Evolutionary conservation across 1,140 invertebrate species (phyloP).

Genomic region (Brachionus sp.): DNA sequence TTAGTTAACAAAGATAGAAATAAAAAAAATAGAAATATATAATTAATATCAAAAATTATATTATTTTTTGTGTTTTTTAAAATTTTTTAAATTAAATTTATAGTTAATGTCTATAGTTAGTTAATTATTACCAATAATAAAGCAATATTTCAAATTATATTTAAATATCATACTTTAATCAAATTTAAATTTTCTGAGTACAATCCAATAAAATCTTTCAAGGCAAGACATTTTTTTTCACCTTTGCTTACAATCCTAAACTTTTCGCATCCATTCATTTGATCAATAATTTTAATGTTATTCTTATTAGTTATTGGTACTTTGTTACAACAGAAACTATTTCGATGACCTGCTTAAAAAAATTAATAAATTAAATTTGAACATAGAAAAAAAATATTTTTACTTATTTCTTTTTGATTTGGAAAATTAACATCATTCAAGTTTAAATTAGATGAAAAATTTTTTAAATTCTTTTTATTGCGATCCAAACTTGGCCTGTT

Average conservation of each 20-base stretch:
- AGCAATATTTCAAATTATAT: too few relatives aligned
- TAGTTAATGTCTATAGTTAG: too few relatives aligned
- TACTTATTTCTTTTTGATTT: not conserved
- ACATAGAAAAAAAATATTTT: not conserved
- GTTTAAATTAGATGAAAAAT: not conserved
- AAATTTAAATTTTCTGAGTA: constrained; percentile 11
- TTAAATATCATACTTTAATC: not conserved
- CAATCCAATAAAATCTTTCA: not conserved
- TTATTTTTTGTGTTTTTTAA: too few relatives aligned
- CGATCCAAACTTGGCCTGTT: not conserved
- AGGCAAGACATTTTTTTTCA: not conserved
- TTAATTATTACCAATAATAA: too few relatives aligned
- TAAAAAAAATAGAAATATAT: too few relatives aligned
- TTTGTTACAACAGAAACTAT: not conserved
- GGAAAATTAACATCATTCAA: not conserved
- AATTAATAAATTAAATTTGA: not conserved
- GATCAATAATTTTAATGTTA: not conserved
- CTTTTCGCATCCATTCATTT: not conserved
- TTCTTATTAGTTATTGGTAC: not conserved
- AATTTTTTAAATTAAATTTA: too few relatives aligned
- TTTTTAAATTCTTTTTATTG: not conserved
- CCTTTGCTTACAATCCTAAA: not conserved
- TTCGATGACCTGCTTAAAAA: not conserved
- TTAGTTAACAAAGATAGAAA: too few relatives aligned
- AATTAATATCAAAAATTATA: too few relatives aligned